Conservation (phyloP, 37 sponge, comb jelly and placozoan genomes). For the Halisarca cf. caerulea region DNA sequence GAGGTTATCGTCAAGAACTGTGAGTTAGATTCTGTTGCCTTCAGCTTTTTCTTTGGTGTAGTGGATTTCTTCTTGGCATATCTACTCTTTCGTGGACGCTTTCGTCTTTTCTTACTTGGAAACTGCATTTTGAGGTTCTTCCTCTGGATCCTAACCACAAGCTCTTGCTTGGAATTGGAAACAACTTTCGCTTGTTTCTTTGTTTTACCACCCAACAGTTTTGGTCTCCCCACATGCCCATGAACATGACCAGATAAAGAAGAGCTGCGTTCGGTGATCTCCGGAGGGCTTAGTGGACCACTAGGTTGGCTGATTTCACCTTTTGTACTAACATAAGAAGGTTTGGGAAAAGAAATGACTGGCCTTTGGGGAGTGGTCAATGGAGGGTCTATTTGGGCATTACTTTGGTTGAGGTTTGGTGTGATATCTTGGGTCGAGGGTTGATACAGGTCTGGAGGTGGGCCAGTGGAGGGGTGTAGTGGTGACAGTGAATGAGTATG, state of each 20-base stretch:
- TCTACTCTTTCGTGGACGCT: background rate
- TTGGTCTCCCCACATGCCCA: background rate
- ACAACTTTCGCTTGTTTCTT: background rate
- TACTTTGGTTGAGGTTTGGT: too few species aligned
- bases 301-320: background rate
- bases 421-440: too few species aligned
- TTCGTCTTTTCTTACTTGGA: background rate
- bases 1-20: background rate
- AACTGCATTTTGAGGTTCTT: conserved; percentile 9
- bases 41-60: background rate
- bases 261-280: background rate
- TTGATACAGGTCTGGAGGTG: too few species aligned
- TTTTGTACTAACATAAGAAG: background rate
- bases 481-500: too few species aligned
- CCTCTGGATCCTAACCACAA: conserved; percentile 9
- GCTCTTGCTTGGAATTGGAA: background rate
- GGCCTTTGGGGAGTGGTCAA: background rate
- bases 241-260: background rate
- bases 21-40: background rate
- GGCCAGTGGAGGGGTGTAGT: too few species aligned
- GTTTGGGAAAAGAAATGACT: background rate
- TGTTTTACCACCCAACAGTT: background rate
- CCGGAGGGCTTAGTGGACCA: conserved; percentile 2
- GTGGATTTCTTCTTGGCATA: conserved; percentile 14
- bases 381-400: background rate